Evolutionary conservation across 2,113 vertebrate species (phyloP).

Genomic region (Poeciliopsis retropinna): DNA sequence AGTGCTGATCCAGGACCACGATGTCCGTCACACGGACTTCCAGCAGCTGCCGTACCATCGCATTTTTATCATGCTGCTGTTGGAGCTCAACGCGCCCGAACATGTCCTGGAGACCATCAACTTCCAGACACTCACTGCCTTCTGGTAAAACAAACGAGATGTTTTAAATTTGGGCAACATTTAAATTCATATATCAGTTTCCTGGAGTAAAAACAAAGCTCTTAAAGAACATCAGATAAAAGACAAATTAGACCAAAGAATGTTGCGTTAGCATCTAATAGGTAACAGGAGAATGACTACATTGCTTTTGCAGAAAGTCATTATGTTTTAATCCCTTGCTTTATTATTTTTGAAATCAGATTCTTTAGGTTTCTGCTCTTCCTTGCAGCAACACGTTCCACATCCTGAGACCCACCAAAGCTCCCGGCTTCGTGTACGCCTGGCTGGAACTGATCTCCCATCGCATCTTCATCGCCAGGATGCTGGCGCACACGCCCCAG

Average conservation of each 20-base stretch:
- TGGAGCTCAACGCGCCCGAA: constrained; percentile 98
- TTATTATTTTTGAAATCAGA: too few species aligned
- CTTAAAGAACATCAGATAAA: neutral
- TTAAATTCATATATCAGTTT: neutral
- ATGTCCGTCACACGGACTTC: constrained; percentile 97
- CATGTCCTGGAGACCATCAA: constrained; percentile 99
- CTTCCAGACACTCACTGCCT: constrained; percentile 99
- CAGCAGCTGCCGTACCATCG: constrained; percentile 98
- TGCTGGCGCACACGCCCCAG: constrained; percentile 98
- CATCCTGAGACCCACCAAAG: constrained; percentile 99
- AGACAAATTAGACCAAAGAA: neutral
- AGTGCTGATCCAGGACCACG: constrained; percentile 97
- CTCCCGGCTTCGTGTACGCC: constrained; percentile 97
- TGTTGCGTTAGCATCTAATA: too few species aligned
- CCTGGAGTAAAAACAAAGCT: neutral
- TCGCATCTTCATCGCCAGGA: constrained; percentile 99
- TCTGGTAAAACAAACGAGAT: constrained; percentile 83
- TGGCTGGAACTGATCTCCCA: constrained; percentile 99
- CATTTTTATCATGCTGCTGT: constrained; percentile 97
- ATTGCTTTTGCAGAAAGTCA: too few species aligned
- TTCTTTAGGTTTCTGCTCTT: neutral
- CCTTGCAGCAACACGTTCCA: constrained; percentile 96
- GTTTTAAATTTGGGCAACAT: neutral
- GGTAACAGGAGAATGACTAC: too few species aligned
- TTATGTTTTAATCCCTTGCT: too few species aligned